phyloP scores from a whole-genome alignment of 2,888 invertebrate genomes.

The Crioceris asparagi region DNA sequence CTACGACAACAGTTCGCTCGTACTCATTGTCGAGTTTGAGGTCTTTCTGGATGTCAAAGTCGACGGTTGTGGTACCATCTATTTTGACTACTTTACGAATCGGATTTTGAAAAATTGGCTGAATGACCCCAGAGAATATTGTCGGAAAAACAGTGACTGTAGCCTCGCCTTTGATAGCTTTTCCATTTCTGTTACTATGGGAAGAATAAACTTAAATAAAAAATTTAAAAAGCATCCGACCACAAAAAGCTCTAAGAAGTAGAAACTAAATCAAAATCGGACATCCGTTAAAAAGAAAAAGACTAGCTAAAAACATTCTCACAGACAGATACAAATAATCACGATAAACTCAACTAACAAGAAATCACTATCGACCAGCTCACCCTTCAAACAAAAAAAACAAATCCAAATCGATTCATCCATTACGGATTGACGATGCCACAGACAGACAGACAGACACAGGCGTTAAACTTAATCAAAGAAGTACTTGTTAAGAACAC shows the following conservation, averaged over 20 bases:
- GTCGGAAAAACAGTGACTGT: constrained; percentile 77
- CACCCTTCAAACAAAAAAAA: no score
- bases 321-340: no score
- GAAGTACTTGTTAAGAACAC: no score
- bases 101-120: constrained; percentile 62
- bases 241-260: not conserved
- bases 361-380: no score
- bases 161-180: constrained; percentile 76
- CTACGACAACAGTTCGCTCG: constrained; percentile 69
- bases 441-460: no score
- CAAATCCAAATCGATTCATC: no score
- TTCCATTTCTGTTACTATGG: constrained; percentile 43
- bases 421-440: no score
- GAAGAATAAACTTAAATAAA: constrained; percentile 26
- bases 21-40: constrained; percentile 69
- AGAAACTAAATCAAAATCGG: constrained; percentile 14
- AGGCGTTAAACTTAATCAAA: no score
- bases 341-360: no score
- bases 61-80: constrained; percentile 52
- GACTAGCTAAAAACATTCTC: no score
- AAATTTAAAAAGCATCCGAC: not conserved
- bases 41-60: constrained; percentile 66
- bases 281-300: no score
- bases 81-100: constrained; percentile 61
- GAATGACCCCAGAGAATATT: constrained; percentile 66